A percentile compares a stretch with the other conserved stretches of the same genome.
These are phyloP conservation scores for Acromyrmex charruanus DNA, from an alignment of 1,140 invertebrate genomes.

Conservation along the genomic window DNA sequence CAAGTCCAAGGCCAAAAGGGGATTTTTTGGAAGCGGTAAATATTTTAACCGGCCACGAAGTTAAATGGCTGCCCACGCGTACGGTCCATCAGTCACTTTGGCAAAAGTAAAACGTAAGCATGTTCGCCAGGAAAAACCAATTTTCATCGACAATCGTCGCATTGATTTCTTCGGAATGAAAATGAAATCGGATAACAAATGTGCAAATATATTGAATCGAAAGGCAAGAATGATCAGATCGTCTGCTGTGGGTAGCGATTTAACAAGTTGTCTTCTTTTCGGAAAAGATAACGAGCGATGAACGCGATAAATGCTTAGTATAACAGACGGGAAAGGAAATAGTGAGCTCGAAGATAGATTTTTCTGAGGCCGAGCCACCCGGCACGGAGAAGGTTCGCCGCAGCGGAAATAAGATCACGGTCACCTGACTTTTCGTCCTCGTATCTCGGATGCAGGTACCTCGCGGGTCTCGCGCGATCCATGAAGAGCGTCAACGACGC, in stretches of 20 bases:
- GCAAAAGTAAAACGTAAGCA: neutral
- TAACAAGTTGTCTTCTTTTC: conserved; percentile 38
- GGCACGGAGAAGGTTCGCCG: conserved; percentile 48
- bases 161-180: neutral
- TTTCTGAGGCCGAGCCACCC: conserved; percentile 51
- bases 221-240: neutral
- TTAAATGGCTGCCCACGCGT: conserved; percentile 72
- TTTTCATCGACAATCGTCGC: neutral
- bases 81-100: neutral
- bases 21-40: conserved; percentile 94
- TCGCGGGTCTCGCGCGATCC: conserved; percentile 71
- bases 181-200: neutral
- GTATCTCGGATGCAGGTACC: conserved; percentile 76
- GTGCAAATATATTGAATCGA: neutral
- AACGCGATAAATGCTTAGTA: conserved; percentile 38
- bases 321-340: neutral
- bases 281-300: conserved; percentile 9
- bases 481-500: conserved; percentile 72
- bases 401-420: conserved; percentile 54
- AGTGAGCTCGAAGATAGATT: conserved; percentile 54
- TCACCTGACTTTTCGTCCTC: conserved; percentile 74
- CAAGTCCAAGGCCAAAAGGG: conserved; percentile 91
- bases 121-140: neutral
- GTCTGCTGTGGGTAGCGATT: conserved; percentile 68
- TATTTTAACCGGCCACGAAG: conserved; percentile 87